These are phyloP conservation scores for Trichomycterus rosablanca DNA, from an alignment of 2,113 vertebrate species.

Conservation along the genomic window DNA sequence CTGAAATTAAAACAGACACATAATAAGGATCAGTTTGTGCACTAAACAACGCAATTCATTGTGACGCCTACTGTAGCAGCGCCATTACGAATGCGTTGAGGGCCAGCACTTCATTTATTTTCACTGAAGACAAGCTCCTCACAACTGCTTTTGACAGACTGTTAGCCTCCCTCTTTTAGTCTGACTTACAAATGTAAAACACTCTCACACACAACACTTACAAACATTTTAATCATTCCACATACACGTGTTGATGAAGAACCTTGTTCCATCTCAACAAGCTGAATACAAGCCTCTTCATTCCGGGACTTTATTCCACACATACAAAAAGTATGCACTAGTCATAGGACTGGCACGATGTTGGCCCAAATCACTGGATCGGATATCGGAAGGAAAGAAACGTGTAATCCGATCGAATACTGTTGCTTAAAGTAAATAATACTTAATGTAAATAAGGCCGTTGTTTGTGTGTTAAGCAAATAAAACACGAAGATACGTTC, in stretches of 20 bases:
- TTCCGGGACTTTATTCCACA: not conserved
- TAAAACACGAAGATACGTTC: no score
- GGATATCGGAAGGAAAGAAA: no score
- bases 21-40: not conserved
- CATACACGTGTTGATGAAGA: constrained; percentile 10
- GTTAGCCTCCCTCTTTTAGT: not conserved
- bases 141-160: constrained; percentile 15
- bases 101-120: constrained; percentile 13
- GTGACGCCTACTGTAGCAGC: not conserved
- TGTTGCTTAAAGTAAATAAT: no score
- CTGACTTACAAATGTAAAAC: not conserved
- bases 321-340: constrained; percentile 1
- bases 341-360: no score
- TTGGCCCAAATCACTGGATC: no score
- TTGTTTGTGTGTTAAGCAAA: no score
- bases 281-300: not conserved
- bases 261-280: constrained; percentile 13
- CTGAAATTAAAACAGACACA: not conserved
- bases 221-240: constrained; percentile 13
- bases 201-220: constrained; percentile 1
- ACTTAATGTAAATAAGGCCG: no score
- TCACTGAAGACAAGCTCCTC: not conserved
- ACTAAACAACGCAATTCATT: constrained; percentile 11
- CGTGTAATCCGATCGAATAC: no score
- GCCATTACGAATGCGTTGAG: constrained; percentile 8